Base-by-base conservation (phyloP, 2,797 vertebrate species). In the Lepus oiostolus region DNA sequence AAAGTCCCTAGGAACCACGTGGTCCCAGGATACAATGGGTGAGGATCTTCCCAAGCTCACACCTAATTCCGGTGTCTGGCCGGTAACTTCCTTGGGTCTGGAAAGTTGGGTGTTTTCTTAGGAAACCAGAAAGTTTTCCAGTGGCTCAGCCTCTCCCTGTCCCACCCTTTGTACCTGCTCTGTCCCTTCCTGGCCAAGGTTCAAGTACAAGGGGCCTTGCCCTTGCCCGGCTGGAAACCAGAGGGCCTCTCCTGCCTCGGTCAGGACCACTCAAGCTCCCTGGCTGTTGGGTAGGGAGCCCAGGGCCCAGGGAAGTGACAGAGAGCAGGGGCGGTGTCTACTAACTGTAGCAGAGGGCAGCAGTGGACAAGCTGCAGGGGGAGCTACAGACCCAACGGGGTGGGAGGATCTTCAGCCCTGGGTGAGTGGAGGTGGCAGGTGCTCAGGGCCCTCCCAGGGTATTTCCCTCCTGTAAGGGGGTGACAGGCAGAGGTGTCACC, bases 311-410 rank as follows among this genome's bases (percentile, higher is more conserved):
- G 22, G 16, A 76, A 21, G 30, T 13, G 32, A 50, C 42, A 22
- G 72, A 54, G 60, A 65, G 35, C 42, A 74, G 54, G 22, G 30
- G 3, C 0, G 0, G 58, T 8, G 2, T 65, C 50, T 68, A 91
- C 85, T 96, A 93, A 93, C 95, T 42, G 67, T 42, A 85, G 5
- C 0, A 0, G 58, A 81, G 58, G 60, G 68, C 21, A 32, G 75
- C 71, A 1, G 87, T 79, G 85, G 93, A 91, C 65, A 86, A 81
- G 93, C 91, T 97, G 75, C 92, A 89, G n/a, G 85, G 47, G 28
- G 5, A 42, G 19, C 24, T 32, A 54, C 9, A 11, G 8, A 42
- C 72, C 67, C 90, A 92, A 75, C 22, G 16, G 14, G n/a, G 35
- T 74, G 13, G 7, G 22, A 12, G 47, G 76, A 28, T 42, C 72